These are phyloP conservation scores for Isurus oxyrinchus DNA, from an alignment of 2,113 vertebrate species.

Conservation along the genomic window DNA sequence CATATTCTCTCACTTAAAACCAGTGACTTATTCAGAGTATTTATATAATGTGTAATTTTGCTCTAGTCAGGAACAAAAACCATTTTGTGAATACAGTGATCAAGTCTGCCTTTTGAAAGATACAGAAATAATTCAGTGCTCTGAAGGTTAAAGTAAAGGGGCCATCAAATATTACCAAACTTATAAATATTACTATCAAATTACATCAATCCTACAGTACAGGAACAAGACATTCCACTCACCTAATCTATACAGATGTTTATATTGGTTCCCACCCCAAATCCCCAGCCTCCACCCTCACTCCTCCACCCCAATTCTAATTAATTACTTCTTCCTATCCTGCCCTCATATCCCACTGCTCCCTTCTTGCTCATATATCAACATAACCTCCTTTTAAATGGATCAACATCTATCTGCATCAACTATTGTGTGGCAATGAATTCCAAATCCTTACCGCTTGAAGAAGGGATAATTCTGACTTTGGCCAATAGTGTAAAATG, in stretches of 20 bases:
- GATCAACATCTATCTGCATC: not conserved
- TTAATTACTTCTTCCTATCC: not conserved
- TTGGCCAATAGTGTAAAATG: not conserved
- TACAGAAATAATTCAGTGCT: not conserved
- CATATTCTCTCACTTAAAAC: no score
- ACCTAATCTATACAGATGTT: not conserved
- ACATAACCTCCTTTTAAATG: not conserved
- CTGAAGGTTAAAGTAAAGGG: no score
- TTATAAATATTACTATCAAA: no score
- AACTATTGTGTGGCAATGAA: not conserved
- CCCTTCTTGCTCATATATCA: not conserved
- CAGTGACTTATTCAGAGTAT: not conserved
- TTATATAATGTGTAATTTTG: not conserved
- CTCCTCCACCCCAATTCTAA: no score
- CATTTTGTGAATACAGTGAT: not conserved
- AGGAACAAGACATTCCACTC: not conserved
- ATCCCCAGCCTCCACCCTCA: no score
- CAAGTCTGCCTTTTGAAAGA: no score
- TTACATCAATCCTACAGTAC: no score
- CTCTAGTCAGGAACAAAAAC: not conserved
- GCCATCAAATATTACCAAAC: no score
- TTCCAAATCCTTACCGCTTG: not conserved
- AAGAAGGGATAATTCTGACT: not conserved
- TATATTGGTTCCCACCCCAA: no score
- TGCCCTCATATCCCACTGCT: no score